Evolutionary conservation across 2,113 vertebrate species (phyloP).

Genomic region (Ursus arctos): DNA sequence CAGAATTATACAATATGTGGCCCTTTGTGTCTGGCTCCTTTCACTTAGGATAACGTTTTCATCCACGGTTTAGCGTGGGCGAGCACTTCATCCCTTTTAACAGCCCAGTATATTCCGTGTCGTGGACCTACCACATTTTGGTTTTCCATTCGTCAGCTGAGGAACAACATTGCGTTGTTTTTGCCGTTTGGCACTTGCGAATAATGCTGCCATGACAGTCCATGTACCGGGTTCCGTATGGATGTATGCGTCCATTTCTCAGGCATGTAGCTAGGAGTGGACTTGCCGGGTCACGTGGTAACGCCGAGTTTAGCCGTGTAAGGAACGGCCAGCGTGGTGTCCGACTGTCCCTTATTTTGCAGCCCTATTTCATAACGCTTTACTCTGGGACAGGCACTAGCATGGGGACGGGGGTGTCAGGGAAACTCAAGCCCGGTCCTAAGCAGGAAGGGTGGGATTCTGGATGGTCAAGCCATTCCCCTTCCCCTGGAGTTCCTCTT

Average conservation of each 20-base stretch:
- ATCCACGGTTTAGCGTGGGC: fast-evolving
- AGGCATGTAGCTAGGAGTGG: neutral
- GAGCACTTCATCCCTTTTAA: neutral
- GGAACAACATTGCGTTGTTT: neutral
- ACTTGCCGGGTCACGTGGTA: neutral
- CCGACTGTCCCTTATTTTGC: neutral
- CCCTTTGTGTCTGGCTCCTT: neutral
- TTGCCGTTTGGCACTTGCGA: neutral
- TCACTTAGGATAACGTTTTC: neutral
- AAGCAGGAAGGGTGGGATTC: neutral
- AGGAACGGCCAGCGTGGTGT: neutral
- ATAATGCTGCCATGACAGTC: neutral
- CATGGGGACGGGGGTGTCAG: neutral
- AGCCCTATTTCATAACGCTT: neutral
- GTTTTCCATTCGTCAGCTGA: neutral
- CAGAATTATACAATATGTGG: neutral
- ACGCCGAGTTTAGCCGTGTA: neutral
- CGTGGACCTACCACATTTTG: neutral
- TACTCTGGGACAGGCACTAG: neutral
- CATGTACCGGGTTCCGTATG: fast-evolving
- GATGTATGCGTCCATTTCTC: neutral
- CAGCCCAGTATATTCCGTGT: neutral
- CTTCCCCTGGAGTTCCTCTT: neutral
- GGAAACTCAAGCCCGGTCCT: neutral
- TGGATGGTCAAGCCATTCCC: neutral